phyloP scores from a whole-genome alignment of 2,888 invertebrate species.

The Apotomis turbidana region DNA sequence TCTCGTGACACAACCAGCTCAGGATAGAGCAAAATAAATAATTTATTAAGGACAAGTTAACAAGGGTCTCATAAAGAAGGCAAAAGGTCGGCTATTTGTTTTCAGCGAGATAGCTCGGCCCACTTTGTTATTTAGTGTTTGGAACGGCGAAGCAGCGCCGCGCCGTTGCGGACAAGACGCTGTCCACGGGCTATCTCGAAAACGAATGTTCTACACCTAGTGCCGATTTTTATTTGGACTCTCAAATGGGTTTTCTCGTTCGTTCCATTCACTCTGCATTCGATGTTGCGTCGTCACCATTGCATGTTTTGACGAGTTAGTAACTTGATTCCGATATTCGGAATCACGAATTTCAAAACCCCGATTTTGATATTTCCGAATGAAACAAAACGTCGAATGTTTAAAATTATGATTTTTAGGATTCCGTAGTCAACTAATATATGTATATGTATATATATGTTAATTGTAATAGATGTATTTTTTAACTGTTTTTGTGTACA shows the following conservation, averaged over 20 bases:
- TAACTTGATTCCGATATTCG: no score
- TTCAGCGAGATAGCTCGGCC: conserved; percentile 74
- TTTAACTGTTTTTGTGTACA: no score
- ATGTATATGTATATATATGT: no score
- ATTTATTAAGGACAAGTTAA: conserved; percentile 83
- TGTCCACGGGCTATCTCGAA: conserved; percentile 25
- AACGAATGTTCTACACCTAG: conserved; percentile 34
- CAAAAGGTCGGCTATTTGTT: conserved; percentile 83
- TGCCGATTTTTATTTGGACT: neutral
- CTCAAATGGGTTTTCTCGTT: neutral
- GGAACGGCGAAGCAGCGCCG: conserved; percentile 42
- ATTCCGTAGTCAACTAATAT: no score
- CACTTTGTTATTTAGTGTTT: conserved; percentile 79
- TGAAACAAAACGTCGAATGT: no score
- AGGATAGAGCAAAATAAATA: conserved; percentile 70
- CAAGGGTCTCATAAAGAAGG: conserved; percentile 84
- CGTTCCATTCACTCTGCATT: neutral
- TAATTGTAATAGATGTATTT: no score
- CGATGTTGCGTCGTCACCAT: neutral
- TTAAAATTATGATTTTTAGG: no score
- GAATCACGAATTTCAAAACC: no score
- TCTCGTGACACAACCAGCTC: conserved; percentile 16
- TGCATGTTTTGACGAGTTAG: no score
- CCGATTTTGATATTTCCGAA: no score
- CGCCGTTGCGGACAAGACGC: conserved; percentile 26